Percentiles rank a stretch among this genome's conserved stretches.
Evolutionary conservation across 2,113 vertebrate species (phyloP).

Genomic region (Sporophila hypoxantha): DNA sequence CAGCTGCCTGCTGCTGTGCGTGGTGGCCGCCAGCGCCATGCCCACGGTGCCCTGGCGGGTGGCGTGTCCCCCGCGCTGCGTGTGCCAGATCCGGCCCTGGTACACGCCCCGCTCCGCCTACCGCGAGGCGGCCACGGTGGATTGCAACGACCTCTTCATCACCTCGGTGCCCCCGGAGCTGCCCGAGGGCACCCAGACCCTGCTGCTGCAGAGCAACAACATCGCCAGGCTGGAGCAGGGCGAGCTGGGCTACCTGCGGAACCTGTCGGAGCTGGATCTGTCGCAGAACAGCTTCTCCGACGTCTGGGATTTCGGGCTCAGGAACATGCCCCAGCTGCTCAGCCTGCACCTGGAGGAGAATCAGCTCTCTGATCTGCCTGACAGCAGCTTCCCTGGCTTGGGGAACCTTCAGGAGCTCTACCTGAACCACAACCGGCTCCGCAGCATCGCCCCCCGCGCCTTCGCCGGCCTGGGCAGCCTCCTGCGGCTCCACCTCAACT

Average conservation of each 20-base stretch:
- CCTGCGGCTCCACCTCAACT: conserved; percentile 88
- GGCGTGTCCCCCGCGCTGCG: conserved; percentile 76
- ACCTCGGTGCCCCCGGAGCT: conserved; percentile 72
- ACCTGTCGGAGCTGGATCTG: conserved; percentile 89
- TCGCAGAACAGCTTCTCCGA: conserved; percentile 86
- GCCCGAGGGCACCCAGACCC: conserved; percentile 80
- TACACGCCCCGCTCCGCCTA: conserved; percentile 87
- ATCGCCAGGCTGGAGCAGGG: conserved; percentile 73
- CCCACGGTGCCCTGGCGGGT: conserved; percentile 85
- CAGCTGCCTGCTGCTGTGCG: conserved; percentile 73
- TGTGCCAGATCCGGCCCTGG: conserved; percentile 91
- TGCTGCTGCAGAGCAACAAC: conserved; percentile 88
- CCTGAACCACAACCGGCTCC: conserved; percentile 89
- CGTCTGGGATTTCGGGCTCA: conserved; percentile 66
- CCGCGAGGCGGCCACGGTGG: conserved; percentile 86
- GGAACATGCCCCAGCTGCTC: conserved; percentile 75
- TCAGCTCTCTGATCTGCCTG: conserved; percentile 76
- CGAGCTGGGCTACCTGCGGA: conserved; percentile 73
- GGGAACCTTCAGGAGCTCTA: conserved; percentile 86
- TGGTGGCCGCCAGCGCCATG: conserved; percentile 62
- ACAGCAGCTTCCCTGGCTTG: conserved; percentile 78
- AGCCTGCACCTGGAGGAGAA: conserved; percentile 92
- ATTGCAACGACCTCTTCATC: conserved; percentile 87
- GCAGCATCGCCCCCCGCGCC: conserved; percentile 76
- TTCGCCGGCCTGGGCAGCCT: conserved; percentile 78